Percentiles rank a stretch among this genome's conserved stretches.
Evolutionary conservation across 1,140 invertebrate genomes (phyloP).

Genomic region (Mizuhopecten yessoensis): DNA sequence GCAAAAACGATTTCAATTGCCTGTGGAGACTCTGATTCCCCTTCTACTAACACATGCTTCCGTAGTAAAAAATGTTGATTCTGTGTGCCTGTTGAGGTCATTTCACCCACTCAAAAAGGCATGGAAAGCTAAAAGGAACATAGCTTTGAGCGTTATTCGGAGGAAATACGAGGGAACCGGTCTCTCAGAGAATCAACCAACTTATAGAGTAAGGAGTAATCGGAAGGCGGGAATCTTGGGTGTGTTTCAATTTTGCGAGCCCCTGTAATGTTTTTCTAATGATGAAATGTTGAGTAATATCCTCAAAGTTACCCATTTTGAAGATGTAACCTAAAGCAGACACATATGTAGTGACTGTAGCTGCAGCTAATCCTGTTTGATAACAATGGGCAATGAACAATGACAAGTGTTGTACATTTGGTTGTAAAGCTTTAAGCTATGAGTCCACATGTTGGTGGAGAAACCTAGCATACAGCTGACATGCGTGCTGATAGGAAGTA

Average conservation of each 20-base stretch:
- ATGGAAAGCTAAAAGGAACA: constrained; percentile 51
- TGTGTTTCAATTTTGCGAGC: background rate
- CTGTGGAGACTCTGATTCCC: too few species aligned
- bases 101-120: constrained; percentile 50
- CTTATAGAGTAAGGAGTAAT: background rate
- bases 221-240: background rate
- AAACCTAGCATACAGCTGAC: background rate
- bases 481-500: background rate
- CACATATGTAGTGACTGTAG: background rate
- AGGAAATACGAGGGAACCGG: background rate
- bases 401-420: background rate
- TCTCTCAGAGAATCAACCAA: background rate
- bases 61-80: background rate
- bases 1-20: background rate
- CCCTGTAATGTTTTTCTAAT: constrained; percentile 44
- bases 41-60: background rate
- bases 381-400: constrained; percentile 44
- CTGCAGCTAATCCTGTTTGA: background rate
- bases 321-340: constrained; percentile 43
- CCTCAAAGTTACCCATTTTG: background rate
- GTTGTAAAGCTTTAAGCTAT: background rate
- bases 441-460: background rate
- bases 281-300: constrained; percentile 40
- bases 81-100: background rate
- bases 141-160: background rate